phyloP scores from a whole-genome alignment of 2,113 vertebrate genomes.

The Aramus guarauna region DNA sequence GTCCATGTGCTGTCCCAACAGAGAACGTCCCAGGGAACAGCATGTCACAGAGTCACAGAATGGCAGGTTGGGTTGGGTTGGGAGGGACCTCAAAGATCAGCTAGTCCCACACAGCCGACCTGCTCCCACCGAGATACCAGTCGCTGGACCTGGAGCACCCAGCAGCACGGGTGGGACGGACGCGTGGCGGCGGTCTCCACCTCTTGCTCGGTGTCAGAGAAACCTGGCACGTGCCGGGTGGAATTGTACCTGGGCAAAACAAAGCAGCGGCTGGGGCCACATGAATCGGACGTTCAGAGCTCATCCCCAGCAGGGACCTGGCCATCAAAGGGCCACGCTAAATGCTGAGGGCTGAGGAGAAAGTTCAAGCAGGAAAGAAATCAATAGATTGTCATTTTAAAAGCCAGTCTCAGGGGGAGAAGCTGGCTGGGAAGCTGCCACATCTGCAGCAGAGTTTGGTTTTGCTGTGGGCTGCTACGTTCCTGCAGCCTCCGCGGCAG shows the following conservation, averaged over 20 bases:
- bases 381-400: neutral
- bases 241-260: neutral
- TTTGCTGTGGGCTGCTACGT: neutral
- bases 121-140: neutral
- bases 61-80: too few relatives aligned
- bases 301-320: neutral
- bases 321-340: neutral
- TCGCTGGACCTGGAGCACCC: neutral
- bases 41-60: too few relatives aligned
- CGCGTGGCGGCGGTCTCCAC: neutral
- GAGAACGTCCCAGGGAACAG: neutral
- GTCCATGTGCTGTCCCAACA: neutral
- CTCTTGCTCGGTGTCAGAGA: neutral
- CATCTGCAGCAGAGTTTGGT: too few relatives aligned
- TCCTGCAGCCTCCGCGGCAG: neutral
- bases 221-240: neutral
- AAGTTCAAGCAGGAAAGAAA: neutral
- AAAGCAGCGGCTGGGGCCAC: neutral
- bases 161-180: neutral
- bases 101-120: neutral
- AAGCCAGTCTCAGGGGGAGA: neutral
- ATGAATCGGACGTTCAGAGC: neutral
- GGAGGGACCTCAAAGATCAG: too few relatives aligned
- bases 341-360: neutral
- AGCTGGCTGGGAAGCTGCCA: neutral